These are phyloP conservation scores for Chaenodraco wilsoni DNA, from an alignment of 2,797 vertebrate species.

Conservation along the genomic window DNA sequence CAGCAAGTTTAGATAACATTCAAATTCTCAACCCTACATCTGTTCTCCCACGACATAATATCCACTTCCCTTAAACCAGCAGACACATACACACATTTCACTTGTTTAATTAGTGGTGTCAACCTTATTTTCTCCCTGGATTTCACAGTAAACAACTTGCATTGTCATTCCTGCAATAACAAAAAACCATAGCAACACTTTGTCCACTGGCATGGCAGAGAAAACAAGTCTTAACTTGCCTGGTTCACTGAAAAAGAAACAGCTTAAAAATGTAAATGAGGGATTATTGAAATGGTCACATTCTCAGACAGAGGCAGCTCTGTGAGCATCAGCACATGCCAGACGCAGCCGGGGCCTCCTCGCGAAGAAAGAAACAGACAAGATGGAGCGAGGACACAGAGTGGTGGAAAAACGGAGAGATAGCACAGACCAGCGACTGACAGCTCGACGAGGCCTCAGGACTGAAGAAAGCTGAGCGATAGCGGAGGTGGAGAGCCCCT, in stretches of 20 bases:
- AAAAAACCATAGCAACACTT: conserved; percentile 58
- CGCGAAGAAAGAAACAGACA: conserved; percentile 38
- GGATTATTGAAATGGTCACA: conserved; percentile 62
- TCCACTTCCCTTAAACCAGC: background rate
- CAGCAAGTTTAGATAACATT: conserved; percentile 4
- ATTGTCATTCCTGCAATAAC: conserved; percentile 55
- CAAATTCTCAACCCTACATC: background rate
- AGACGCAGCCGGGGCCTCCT: conserved; percentile 63
- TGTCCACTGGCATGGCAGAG: conserved; percentile 49
- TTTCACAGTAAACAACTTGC: conserved; percentile 47
- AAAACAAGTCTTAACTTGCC: conserved; percentile 52
- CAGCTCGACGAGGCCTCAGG: conserved; percentile 53
- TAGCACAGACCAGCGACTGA: conserved; percentile 47
- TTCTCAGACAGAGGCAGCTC: conserved; percentile 57
- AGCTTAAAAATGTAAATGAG: conserved; percentile 69
- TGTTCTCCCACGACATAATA: background rate
- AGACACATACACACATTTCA: background rate
- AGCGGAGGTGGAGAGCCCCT: conserved; percentile 49
- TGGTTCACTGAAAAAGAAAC: conserved; percentile 52
- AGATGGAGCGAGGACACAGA: conserved; percentile 31
- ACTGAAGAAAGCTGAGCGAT: conserved; percentile 37
- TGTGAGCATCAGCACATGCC: conserved; percentile 71
- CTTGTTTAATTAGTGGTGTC: conserved; percentile 51
- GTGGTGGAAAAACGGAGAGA: conserved; percentile 33
- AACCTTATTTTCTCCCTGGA: conserved; percentile 30